A percentile compares a stretch with the other conserved stretches of the same genome.
Evolutionary conservation across 2,888 invertebrate genomes (phyloP).

Genomic region (Pyrrhia umbra): DNA sequence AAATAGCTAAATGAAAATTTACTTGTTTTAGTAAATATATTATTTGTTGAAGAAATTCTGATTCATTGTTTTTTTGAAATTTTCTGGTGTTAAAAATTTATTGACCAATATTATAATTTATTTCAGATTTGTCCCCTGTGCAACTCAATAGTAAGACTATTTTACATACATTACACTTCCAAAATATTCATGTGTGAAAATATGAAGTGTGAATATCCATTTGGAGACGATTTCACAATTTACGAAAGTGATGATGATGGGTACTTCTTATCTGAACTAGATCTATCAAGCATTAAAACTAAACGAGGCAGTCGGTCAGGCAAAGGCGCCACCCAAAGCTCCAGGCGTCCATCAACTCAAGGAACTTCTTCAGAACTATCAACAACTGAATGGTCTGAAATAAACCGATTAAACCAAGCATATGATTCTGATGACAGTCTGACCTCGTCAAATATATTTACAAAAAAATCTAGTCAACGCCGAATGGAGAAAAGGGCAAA

Average conservation of each 20-base stretch:
- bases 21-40: no score
- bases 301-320: not conserved
- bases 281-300: constrained; percentile 55
- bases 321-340: not conserved
- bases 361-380: constrained; percentile 66
- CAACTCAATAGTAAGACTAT: constrained; percentile 68
- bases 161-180: constrained; percentile 75
- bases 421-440: constrained; percentile 66
- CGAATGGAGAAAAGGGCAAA: constrained; percentile 29
- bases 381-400: constrained; percentile 68
- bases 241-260: constrained; percentile 66
- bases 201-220: constrained; percentile 77
- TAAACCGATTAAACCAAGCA: constrained; percentile 66
- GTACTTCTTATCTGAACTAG: constrained; percentile 17
- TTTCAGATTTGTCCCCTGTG: constrained; percentile 80
- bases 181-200: constrained; percentile 81
- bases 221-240: constrained; percentile 74
- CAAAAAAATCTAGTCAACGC: constrained; percentile 29
- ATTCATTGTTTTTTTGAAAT: no score
- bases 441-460: constrained; percentile 19
- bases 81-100: no score
- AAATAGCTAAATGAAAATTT: no score
- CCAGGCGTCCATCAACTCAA: constrained; percentile 22
- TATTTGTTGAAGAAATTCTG: no score
- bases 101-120: not conserved